phyloP scores from a whole-genome alignment of 2,797 vertebrate species.

The Xiphorhynchus erythropygius region DNA sequence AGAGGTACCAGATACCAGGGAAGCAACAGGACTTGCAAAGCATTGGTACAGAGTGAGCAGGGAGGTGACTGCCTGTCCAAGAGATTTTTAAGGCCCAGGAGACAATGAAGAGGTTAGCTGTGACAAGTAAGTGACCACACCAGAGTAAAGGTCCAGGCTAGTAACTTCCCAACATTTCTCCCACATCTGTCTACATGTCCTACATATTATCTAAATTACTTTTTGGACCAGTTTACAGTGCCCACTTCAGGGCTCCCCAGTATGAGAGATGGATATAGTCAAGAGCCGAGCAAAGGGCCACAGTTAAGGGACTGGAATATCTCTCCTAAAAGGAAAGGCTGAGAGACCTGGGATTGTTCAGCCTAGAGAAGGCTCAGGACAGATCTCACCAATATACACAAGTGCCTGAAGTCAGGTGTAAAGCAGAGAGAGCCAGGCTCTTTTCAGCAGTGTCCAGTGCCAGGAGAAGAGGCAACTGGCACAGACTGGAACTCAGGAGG shows the following conservation, averaged over 20 bases:
- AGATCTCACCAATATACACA: not conserved
- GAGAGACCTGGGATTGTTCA: not conserved
- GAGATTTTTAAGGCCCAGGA: not conserved
- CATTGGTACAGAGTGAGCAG: not conserved
- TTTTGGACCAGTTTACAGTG: not conserved
- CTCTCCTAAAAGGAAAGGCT: not conserved
- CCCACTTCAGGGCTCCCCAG: not conserved
- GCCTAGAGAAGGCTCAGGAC: not conserved
- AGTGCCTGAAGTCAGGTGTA: not conserved
- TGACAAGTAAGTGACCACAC: not conserved
- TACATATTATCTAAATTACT: not conserved
- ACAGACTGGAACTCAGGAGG: not conserved
- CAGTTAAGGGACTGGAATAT: not conserved
- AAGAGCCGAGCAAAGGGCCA: not conserved
- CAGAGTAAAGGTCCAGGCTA: not conserved
- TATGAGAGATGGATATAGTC: not conserved
- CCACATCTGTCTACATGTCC: not conserved
- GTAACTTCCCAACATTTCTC: not conserved
- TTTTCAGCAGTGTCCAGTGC: not conserved
- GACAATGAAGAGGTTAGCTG: accelerated
- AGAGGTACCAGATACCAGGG: not conserved
- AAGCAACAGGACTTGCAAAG: not conserved
- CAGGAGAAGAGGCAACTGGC: not conserved
- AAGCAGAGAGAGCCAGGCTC: not conserved
- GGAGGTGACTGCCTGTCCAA: not conserved